These are phyloP conservation scores for Poecilia latipinna DNA, from an alignment of 2,113 vertebrate genomes.

Conservation along the genomic window DNA sequence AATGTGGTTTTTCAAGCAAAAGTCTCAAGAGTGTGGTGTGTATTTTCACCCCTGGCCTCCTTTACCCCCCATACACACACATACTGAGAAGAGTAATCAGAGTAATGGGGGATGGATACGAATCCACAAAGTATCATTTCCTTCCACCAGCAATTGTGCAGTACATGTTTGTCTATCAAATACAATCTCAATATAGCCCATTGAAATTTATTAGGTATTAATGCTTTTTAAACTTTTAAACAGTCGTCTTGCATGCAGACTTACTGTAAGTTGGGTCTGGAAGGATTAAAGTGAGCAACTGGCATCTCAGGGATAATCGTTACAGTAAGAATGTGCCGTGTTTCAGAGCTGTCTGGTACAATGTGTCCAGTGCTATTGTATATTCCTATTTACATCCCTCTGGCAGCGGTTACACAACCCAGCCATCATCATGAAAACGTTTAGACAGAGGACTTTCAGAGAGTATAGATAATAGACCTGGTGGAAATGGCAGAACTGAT, in stretches of 20 bases:
- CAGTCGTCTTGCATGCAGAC: neutral
- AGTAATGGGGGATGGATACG: neutral
- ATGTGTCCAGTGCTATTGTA: neutral
- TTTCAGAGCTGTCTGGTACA: neutral
- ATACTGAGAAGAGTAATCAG: too few relatives aligned
- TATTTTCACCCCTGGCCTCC: neutral
- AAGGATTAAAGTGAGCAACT: neutral
- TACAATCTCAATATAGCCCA: neutral
- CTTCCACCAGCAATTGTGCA: neutral
- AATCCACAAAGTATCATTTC: neutral
- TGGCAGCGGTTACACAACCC: slow-evolving; percentile 8
- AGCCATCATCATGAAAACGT: neutral
- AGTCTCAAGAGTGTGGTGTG: neutral
- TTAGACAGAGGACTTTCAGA: neutral
- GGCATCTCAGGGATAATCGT: neutral
- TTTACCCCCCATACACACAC: too few relatives aligned
- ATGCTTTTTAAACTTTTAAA: slow-evolving; percentile 6
- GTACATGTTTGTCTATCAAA: neutral
- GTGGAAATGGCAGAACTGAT: slow-evolving; percentile 31
- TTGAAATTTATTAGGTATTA: too few relatives aligned
- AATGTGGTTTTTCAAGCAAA: neutral
- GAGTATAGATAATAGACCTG: neutral
- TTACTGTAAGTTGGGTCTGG: neutral
- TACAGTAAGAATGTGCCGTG: neutral
- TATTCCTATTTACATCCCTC: slow-evolving; percentile 21